Conservation (phyloP, 2,113 vertebrate genomes). For the Papio anubis region DNA sequence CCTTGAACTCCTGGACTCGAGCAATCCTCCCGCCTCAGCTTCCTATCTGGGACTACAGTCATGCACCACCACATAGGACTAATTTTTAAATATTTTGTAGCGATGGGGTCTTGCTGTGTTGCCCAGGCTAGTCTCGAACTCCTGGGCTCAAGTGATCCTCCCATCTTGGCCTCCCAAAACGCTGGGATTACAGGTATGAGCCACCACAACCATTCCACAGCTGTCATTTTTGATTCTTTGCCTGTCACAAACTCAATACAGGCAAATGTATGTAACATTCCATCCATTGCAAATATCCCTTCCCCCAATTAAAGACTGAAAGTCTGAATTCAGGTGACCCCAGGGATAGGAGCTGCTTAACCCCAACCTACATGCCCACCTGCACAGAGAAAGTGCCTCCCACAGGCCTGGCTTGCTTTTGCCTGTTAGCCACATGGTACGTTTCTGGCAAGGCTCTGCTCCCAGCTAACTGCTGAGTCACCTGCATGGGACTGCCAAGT, state of each 20-base stretch:
- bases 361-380: rapidly evolving
- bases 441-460: background rate
- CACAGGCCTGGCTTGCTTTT: background rate
- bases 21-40: too few relatives aligned
- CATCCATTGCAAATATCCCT: background rate
- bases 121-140: too few relatives aligned
- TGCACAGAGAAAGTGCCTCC: too few relatives aligned
- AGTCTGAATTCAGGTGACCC: background rate
- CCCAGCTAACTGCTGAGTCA: background rate
- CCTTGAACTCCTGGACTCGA: too few relatives aligned
- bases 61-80: too few relatives aligned
- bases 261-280: background rate
- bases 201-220: too few relatives aligned
- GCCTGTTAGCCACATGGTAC: background rate
- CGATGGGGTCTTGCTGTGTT: too few relatives aligned
- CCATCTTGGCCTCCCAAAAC: too few relatives aligned
- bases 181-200: too few relatives aligned
- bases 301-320: background rate
- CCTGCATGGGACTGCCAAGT: background rate
- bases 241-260: background rate
- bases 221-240: background rate
- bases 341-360: background rate
- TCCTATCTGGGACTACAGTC: too few relatives aligned
- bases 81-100: too few relatives aligned
- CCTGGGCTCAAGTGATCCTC: too few relatives aligned